Evolutionary conservation across 23 tunicate species (phyloP).

Genomic region (Diplosoma virens): DNA sequence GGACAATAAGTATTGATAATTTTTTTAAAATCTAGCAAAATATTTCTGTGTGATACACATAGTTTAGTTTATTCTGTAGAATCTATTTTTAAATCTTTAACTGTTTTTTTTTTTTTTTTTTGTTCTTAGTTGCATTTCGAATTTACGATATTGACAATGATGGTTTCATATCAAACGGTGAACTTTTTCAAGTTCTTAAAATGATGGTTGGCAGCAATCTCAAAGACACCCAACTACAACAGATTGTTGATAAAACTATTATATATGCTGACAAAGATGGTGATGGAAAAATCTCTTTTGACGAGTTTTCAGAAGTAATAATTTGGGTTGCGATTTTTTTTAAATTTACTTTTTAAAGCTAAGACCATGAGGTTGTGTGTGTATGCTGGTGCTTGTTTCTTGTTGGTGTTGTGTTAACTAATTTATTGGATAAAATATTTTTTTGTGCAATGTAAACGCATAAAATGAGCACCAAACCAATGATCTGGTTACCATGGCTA

Average conservation of each 20-base stretch:
- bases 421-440: not conserved
- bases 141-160: constrained; percentile 98
- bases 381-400: not conserved
- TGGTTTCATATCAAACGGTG: constrained; percentile 98
- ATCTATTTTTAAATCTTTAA: no score
- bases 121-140: constrained; percentile 77
- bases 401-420: not conserved
- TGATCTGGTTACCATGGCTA: no score
- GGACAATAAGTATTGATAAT: no score
- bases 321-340: no score
- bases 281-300: constrained; percentile 94
- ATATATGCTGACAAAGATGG: constrained; percentile 98
- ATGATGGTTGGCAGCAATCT: constrained; percentile 99
- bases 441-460: no score
- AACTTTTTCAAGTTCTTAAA: constrained; percentile 93
- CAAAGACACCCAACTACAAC: constrained; percentile 94
- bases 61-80: no score
- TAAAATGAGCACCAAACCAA: no score
- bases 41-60: no score
- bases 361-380: not conserved
- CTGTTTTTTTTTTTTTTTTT: no score
- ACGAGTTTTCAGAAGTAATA: constrained; percentile 78
- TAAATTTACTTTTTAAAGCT: not conserved
- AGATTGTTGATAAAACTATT: constrained; percentile 98
- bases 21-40: not conserved